A percentile compares a stretch with the other conserved stretches of the same genome.
phyloP scores from a whole-genome alignment of 1,140 invertebrate genomes.

The Macrobrachium rosenbergii region DNA sequence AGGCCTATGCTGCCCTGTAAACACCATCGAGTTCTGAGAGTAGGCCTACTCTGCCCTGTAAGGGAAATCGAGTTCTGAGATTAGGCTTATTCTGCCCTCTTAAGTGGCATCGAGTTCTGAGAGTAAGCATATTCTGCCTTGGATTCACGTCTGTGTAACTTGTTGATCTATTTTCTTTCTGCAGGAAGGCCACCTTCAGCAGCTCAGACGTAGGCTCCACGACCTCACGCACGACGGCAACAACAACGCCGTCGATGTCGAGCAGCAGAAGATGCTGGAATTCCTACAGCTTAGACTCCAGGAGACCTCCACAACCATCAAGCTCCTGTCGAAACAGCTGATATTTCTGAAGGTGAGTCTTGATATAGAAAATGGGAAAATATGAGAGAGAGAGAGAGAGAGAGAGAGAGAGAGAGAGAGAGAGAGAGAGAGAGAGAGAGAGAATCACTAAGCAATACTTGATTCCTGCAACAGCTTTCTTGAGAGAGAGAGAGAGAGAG shows the following conservation, averaged over 20 bases:
- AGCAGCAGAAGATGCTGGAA: constrained; percentile 45
- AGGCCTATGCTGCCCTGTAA: too few species aligned
- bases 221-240: constrained; percentile 48
- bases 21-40: too few species aligned
- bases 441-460: not conserved
- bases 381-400: too few species aligned
- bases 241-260: constrained; percentile 33
- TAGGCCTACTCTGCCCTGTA: too few species aligned
- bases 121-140: not conserved
- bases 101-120: too few species aligned
- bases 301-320: constrained; percentile 29
- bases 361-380: not conserved
- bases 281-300: constrained; percentile 26
- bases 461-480: too few species aligned
- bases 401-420: too few species aligned
- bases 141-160: not conserved
- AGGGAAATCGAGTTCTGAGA: too few species aligned
- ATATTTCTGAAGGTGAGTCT: constrained; percentile 36
- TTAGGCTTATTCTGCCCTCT: too few species aligned
- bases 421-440: too few species aligned
- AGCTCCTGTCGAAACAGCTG: constrained; percentile 44
- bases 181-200: constrained; percentile 36
- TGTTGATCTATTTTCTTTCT: not conserved
- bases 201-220: constrained; percentile 34
- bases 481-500: too few species aligned